A percentile compares a stretch with the other conserved stretches of the same genome.
Conservation (phyloP, 2,113 vertebrate genomes). For the Tyrannus savana region DNA sequence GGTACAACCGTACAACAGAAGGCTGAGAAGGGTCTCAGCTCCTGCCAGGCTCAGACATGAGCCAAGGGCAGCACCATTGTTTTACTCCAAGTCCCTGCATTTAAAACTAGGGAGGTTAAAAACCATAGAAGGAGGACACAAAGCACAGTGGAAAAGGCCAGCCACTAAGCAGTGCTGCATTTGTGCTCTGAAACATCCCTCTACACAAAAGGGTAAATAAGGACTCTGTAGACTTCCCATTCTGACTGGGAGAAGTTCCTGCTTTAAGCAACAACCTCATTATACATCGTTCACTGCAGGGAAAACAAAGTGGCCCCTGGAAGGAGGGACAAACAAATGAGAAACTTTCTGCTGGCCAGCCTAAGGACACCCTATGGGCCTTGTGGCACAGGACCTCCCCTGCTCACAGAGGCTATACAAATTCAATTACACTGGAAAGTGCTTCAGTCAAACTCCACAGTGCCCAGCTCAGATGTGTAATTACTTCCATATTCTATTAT, state of each 20-base stretch:
- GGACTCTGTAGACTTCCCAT: not conserved
- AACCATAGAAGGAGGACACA: not conserved
- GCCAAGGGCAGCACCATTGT: not conserved
- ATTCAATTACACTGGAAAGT: constrained; percentile 27
- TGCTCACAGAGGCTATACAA: constrained; percentile 43
- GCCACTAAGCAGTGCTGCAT: not conserved
- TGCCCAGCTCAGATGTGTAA: constrained; percentile 5
- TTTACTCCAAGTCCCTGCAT: not conserved
- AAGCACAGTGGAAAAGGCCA: not conserved
- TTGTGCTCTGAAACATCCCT: not conserved
- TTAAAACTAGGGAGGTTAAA: not conserved
- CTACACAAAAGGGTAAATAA: constrained; percentile 7
- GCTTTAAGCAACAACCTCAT: constrained; percentile 3
- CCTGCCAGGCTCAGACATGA: not conserved
- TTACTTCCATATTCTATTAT: constrained; percentile 23
- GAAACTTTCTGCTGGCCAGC: constrained; percentile 15
- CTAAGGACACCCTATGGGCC: not conserved
- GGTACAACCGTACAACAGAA: not conserved
- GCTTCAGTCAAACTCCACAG: not conserved
- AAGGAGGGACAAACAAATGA: constrained; percentile 2
- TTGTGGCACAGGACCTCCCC: not conserved
- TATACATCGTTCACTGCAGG: not conserved
- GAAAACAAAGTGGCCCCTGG: constrained; percentile 1
- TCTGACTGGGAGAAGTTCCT: not conserved
- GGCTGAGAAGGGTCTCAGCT: not conserved